Percentiles rank a stretch among this genome's conserved stretches.
These are phyloP conservation scores for Numenius arquata DNA, from an alignment of 2,113 vertebrate species.

Conservation along the genomic window DNA sequence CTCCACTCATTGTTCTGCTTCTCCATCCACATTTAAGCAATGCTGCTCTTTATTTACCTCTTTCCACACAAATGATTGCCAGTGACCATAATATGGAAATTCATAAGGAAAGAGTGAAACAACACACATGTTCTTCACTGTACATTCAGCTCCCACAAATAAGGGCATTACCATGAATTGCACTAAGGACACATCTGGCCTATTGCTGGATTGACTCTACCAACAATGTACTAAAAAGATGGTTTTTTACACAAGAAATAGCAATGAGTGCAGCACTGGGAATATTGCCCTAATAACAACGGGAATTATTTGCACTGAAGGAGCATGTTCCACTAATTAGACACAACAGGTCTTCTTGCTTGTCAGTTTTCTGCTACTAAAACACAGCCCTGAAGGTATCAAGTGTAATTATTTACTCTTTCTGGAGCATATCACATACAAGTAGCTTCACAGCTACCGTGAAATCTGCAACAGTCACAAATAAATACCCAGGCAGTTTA, in stretches of 20 bases:
- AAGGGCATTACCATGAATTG: not conserved
- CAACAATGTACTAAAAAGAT: not conserved
- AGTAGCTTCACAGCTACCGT: not conserved
- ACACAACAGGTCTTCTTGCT: not conserved
- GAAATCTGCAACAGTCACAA: not conserved
- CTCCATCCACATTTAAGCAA: not conserved
- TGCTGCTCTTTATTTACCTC: not conserved
- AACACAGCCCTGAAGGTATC: not conserved
- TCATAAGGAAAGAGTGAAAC: not conserved
- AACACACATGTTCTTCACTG: not conserved
- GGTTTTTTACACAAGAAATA: not conserved
- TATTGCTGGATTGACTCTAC: not conserved
- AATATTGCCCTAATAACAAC: not conserved
- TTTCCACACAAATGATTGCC: not conserved
- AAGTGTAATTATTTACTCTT: not conserved
- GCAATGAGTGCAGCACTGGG: not conserved
- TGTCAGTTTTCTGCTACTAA: not conserved
- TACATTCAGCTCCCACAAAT: not conserved
- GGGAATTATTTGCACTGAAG: not conserved
- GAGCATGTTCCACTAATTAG: not conserved
- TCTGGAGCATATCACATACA: not conserved
- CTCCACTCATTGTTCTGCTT: not conserved
- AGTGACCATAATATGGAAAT: not conserved
- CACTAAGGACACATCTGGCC: not conserved
- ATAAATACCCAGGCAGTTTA: not conserved